Base-by-base conservation (phyloP, 2,113 vertebrate genomes). In the Oriolus oriolus region DNA sequence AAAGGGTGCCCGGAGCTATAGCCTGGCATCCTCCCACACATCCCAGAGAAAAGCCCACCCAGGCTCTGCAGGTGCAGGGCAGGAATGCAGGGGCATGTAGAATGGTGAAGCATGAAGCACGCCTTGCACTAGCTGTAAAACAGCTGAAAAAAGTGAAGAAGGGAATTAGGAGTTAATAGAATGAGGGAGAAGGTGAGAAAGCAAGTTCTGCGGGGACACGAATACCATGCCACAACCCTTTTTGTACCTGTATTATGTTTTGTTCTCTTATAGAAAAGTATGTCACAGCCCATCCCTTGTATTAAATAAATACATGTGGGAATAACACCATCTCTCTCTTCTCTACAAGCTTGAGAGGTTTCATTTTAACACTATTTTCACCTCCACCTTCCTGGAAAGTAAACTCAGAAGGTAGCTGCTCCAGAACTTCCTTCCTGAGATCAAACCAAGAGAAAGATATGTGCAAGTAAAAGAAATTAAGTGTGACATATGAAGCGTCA, bases 1-100 rank as follows among this genome's bases (percentile, higher is more conserved):
- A 1, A 64, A 64, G 23, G 16, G 5, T 20, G 24, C 20, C 73
- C 2, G 8, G 54, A 47, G 8, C 15, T 33, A 8, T 0, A 5
- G 50, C 30, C 44, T 23, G 56, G 33, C 6, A 1, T 5, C 7
- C 8, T 52, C 35, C 30, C 27, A 80, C 6, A 10, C 4, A 30
- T 16, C 33, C 42, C 54, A 41, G 23, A 35, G 27, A 47, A 66
- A 80, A 5, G 27, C 20, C 11, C 35, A 56, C 1, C 1, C 31
- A 11, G 5, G n/a, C 33, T 42, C 49, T 56, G 45, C 42, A 31
- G 35, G 9, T 27, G 30, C 4, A 1, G 28, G 27, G 27, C 35
- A 41, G 37, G 26, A 65, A 91, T 26, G 44, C 26, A 3, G 1
- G 10, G 15, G 10, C 3, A 22, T 9, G 27, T 5, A 9, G 44